Conservation (phyloP, 2,888 invertebrate genomes). For the Bellardia bayeri region DNA sequence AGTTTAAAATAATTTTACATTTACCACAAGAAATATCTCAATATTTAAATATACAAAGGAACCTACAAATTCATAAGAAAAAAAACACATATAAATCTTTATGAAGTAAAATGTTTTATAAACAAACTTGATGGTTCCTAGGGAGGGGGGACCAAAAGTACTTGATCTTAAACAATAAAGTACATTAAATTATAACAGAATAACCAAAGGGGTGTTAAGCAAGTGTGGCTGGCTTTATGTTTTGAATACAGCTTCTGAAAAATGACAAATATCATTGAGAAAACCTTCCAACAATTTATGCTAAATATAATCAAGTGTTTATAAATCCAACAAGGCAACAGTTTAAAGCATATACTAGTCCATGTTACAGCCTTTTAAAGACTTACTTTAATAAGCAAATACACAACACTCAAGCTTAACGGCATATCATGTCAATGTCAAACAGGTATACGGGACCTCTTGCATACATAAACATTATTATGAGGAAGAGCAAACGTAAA, state of each 20-base stretch:
- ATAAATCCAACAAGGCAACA: too few relatives aligned
- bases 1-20: neutral
- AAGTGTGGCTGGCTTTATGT: conserved; percentile 12
- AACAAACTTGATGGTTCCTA: neutral
- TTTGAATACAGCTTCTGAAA: neutral
- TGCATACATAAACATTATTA: neutral
- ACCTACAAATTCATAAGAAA: neutral
- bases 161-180: neutral
- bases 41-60: neutral
- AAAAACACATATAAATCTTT: neutral
- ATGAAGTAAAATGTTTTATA: neutral
- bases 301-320: conserved; percentile 59
- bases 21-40: neutral
- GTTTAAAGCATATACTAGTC: too few relatives aligned
- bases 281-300: conserved; percentile 54
- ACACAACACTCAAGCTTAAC: conserved; percentile 26
- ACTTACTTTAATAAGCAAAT: conserved; percentile 27
- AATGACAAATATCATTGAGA: conserved; percentile 1
- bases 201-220: conserved; percentile 37
- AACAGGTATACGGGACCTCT: neutral
- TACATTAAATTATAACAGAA: conserved; percentile 56
- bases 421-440: conserved; percentile 45
- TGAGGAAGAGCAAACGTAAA: neutral
- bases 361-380: neutral
- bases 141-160: neutral